A percentile compares a stretch with the other conserved stretches of the same genome.
Evolutionary conservation across 2,113 vertebrate genomes (phyloP).

Genomic region (Stercorarius parasiticus): DNA sequence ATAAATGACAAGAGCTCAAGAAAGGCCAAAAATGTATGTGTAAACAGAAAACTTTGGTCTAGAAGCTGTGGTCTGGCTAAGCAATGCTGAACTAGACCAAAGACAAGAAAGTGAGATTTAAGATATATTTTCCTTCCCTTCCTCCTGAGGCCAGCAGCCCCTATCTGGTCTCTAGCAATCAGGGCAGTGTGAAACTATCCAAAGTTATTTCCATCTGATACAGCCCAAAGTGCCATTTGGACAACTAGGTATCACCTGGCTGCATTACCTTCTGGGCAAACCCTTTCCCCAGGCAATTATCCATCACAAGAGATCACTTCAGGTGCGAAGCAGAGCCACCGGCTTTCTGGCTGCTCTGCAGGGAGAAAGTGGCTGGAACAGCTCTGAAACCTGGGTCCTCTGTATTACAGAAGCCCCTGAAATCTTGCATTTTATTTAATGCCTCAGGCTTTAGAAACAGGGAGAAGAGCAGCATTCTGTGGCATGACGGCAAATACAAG

Average conservation of each 20-base stretch:
- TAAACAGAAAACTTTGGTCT: neutral
- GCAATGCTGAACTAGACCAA: neutral
- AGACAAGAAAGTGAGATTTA: neutral
- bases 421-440: neutral
- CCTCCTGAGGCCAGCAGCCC: neutral
- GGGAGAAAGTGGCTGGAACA: neutral
- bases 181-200: neutral
- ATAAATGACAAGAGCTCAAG: neutral
- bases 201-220: neutral
- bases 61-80: neutral
- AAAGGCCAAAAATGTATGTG: neutral
- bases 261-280: neutral
- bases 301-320: neutral
- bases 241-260: neutral
- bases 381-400: neutral
- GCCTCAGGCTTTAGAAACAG: neutral
- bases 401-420: neutral
- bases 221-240: neutral
- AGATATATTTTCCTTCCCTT: neutral
- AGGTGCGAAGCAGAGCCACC: neutral
- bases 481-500: neutral
- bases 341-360: neutral
- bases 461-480: neutral
- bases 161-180: neutral
- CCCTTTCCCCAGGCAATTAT: neutral